Conservation (phyloP, 2,797 vertebrate genomes). For the Podarcis lilfordi region DNA sequence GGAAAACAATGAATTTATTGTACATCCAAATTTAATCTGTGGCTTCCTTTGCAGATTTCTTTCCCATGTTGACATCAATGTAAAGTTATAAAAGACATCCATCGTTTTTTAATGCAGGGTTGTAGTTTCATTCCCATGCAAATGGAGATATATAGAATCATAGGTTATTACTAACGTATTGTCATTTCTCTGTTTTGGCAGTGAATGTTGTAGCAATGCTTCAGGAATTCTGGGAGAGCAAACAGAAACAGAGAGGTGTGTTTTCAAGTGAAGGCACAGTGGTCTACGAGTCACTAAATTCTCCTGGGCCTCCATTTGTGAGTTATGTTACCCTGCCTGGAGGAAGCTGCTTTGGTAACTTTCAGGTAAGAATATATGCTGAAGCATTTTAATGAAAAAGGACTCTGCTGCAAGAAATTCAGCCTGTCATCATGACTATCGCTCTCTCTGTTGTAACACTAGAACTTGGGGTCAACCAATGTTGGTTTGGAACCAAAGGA, state of each 20-base stretch:
- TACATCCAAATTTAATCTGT: not conserved
- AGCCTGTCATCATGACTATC: not conserved
- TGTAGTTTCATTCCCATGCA: not conserved
- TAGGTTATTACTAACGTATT: slow-evolving; percentile 9
- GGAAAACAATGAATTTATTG: not conserved
- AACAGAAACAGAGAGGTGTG: slow-evolving; percentile 78
- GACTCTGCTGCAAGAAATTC: not conserved
- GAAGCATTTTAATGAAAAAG: not conserved
- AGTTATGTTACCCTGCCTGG: slow-evolving; percentile 92
- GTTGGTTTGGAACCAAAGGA: not conserved
- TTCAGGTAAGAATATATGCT: slow-evolving; percentile 81
- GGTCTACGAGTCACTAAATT: slow-evolving; percentile 87
- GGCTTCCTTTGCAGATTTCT: not conserved
- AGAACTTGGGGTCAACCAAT: not conserved
- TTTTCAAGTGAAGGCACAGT: slow-evolving; percentile 81
- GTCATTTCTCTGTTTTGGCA: slow-evolving; percentile 66
- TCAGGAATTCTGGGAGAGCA: slow-evolving; percentile 93
- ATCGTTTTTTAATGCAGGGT: not conserved
- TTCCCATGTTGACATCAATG: not conserved
- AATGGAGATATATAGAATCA: not conserved
- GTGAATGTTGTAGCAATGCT: slow-evolving; percentile 92
- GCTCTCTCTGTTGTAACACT: not conserved
- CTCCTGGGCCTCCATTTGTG: slow-evolving; percentile 84
- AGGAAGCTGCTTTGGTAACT: slow-evolving; percentile 93
- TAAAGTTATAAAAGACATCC: not conserved